Base-by-base conservation (phyloP, 2,888 invertebrate species). In the Caprella mutica region DNA sequence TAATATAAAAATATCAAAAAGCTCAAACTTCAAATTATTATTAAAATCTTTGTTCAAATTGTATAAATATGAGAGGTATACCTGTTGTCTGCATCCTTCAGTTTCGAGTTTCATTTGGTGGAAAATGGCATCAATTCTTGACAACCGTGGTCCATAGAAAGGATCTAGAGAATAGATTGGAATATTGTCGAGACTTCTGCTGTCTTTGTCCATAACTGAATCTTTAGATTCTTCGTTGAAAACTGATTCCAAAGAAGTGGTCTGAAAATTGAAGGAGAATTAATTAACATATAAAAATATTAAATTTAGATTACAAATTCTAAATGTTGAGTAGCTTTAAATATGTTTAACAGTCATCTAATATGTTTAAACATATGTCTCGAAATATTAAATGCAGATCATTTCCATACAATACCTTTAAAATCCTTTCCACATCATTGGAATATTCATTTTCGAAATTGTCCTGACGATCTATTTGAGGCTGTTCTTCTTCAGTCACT, bases 131-230 rank as follows among this genome's bases (percentile, higher is more conserved):
- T 89, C 86, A 48, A 90, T 81, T 68, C 83, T 81, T n/a, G 82
- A 80, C 52, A 90, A 71, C 48, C 90, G 81, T 0, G 83, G 81
- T 14, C 84, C 85, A 72, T 88, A 90, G 75, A 86, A 90, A 4
- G 90, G 89, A 71, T 90, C 90, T 8, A 62, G 44, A 8, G 62
- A 56, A 29, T 59, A 59, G 39, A 62, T 29, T 1, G 62, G 59
- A 5, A 62, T 30, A 21, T 55, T 44, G 9, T 44, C 44, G 33
- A 21, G 17, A 6, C 39, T 27, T 26, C 26, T 39, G 27, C 39
- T 26, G 26, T 35, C 27, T n/a, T 29, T 23, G 33, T 38, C 19
- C 33, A 8, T 38, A 9, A 26, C 21, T 38, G 6, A n/a, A 8
- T 30, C 51, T 35, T 5, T 9, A 23, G 19, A 9, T n/a, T 29